phyloP scores from a whole-genome alignment of 2,797 vertebrate genomes.

The Argyrosomus regius region DNA sequence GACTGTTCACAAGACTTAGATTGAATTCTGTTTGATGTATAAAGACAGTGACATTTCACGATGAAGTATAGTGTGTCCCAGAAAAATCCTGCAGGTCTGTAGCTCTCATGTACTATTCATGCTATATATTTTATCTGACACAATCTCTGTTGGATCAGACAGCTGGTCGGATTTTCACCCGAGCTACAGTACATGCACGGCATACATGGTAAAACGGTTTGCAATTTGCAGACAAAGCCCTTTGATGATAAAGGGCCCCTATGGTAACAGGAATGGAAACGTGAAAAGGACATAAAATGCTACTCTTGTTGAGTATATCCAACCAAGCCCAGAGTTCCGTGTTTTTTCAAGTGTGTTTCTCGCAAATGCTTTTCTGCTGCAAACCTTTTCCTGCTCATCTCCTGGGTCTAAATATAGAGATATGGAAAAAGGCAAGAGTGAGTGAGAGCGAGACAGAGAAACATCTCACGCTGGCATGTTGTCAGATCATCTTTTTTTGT shows the following conservation, averaged over 20 bases:
- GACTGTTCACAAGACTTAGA: neutral
- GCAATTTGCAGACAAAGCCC: conserved; percentile 38
- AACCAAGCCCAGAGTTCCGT: conserved; percentile 16
- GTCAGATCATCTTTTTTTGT: conserved; percentile 61
- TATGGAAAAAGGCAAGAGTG: conserved; percentile 29
- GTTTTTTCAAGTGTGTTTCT: conserved; percentile 47
- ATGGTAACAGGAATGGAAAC: conserved; percentile 17
- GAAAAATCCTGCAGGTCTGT: conserved; percentile 6
- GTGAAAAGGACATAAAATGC: conserved; percentile 17
- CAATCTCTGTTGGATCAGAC: conserved; percentile 38
- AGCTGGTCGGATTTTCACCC: conserved; percentile 29
- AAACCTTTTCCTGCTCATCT: conserved; percentile 49
- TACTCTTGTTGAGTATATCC: conserved; percentile 23
- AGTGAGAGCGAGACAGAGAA: conserved; percentile 39
- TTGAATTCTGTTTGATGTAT: conserved; percentile 32
- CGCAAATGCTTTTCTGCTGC: conserved; percentile 35
- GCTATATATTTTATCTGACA: conserved; percentile 25
- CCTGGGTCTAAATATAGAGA: conserved; percentile 68
- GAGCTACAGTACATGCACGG: neutral
- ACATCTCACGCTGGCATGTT: conserved; percentile 49
- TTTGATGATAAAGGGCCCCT: conserved; percentile 27
- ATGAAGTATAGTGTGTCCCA: neutral
- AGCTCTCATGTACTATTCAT: conserved; percentile 47
- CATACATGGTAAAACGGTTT: conserved; percentile 16
- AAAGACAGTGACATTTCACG: conserved; percentile 33